phyloP scores from a whole-genome alignment of 2,888 invertebrate species.

The Xestia xanthographa region DNA sequence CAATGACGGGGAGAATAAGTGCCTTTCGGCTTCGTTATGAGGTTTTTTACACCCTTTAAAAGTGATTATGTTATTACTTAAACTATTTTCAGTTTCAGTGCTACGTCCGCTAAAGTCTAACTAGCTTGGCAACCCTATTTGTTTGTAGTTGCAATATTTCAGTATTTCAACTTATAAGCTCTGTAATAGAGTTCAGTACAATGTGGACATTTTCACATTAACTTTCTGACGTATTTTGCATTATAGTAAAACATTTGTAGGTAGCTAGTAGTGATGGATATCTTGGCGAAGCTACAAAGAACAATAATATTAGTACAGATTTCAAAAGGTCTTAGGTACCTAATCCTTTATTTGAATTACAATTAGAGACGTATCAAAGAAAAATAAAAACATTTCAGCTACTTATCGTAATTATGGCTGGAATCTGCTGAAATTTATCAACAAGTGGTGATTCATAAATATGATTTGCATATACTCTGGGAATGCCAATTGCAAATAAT shows the following conservation, averaged over 20 bases:
- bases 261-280: neutral
- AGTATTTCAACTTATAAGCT: conserved; percentile 29
- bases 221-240: conserved; percentile 6
- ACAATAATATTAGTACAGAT: too few relatives aligned
- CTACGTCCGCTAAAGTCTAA: conserved; percentile 11
- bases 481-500: neutral
- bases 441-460: neutral
- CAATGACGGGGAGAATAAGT: too few relatives aligned
- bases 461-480: neutral
- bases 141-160: conserved; percentile 30
- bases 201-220: conserved; percentile 19
- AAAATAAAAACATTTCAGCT: neutral
- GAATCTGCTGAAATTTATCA: too few relatives aligned
- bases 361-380: neutral
- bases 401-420: too few relatives aligned
- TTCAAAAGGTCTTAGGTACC: neutral
- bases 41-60: too few relatives aligned
- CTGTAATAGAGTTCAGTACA: neutral
- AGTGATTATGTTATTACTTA: conserved; percentile 6
- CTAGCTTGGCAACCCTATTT: conserved; percentile 11
- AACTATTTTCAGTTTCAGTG: conserved; percentile 1
- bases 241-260: neutral
- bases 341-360: neutral
- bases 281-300: neutral
- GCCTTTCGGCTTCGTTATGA: too few relatives aligned